Evolutionary conservation across 2,797 vertebrate species (phyloP).

Genomic region (Hemitrygon akajei): DNA sequence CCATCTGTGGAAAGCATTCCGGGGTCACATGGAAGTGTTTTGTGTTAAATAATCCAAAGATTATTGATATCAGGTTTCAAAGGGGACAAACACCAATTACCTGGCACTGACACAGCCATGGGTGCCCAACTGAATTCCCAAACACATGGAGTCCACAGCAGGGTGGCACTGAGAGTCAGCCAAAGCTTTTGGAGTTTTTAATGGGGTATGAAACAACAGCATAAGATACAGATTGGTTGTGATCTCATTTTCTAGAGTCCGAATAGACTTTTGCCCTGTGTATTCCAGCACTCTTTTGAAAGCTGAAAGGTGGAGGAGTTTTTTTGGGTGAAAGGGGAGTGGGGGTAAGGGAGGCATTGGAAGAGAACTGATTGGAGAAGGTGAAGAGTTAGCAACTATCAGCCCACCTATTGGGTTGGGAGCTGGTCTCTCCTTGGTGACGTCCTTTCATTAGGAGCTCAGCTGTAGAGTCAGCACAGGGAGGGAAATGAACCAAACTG

Average conservation of each 20-base stretch:
- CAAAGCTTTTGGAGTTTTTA: neutral
- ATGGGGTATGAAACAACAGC: neutral
- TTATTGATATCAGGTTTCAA: no score
- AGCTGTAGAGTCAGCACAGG: no score
- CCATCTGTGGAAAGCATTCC: no score
- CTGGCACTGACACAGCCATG: no score
- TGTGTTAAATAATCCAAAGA: no score
- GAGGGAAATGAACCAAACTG: neutral
- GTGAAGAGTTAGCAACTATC: neutral
- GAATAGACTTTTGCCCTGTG: no score
- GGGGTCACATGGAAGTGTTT: no score
- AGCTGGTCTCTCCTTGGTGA: neutral
- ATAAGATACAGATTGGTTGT: neutral
- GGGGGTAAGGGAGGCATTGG: neutral
- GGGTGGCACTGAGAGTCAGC: neutral
- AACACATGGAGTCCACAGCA: neutral
- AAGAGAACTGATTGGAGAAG: neutral
- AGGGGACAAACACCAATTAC: no score
- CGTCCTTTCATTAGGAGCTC: no score
- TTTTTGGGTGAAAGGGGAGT: no score
- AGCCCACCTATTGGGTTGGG: neutral
- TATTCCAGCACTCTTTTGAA: no score
- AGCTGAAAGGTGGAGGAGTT: no score
- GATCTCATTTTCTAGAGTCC: neutral
- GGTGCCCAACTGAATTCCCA: neutral